Base-by-base conservation (phyloP, 2,888 invertebrate genomes). In the Trichopria drosophilae region DNA sequence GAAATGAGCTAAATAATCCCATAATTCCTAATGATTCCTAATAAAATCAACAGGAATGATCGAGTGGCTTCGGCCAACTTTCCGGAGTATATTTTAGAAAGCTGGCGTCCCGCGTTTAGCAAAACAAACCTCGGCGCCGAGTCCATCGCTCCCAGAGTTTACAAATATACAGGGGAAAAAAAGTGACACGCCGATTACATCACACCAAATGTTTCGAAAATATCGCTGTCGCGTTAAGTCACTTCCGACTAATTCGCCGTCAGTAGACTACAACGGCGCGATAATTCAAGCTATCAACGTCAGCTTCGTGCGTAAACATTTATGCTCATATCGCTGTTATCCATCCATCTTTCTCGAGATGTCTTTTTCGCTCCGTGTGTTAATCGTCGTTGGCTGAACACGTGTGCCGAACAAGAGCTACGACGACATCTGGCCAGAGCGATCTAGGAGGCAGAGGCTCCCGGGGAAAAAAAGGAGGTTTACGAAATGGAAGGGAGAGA, bases 201-300 rank as follows among this genome's bases (percentile, higher is more conserved):
- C 41, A 44, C 15, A 12, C 20, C 36, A 53, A 48, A n/a, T n/a
- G n/a, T n/a, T n/a, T n/a, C n/a, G n/a, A n/a, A n/a, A n/a, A n/a
- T n/a, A n/a, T n/a, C n/a, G n/a, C n/a, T n/a, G n/a, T n/a, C n/a
- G n/a, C n/a, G n/a, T n/a, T n/a, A n/a, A n/a, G 44, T 47, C 29
- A 48, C 41, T 37, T 34, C 40, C 45, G 24, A 24, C 50, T 12
- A 23, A 26, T 26, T 20, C 3, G 20, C n/a, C 22, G 10, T 10
- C 28, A 23, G n/a, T 36, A 19, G 7, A 36, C 20, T 1, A 16
- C 41, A 7, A 13, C 3, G 10, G 18, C 3, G 58, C 57, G 63
- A 67, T 67, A 69, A 63, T 62, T 57, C 54, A 56, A 57, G 56
- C 60, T 61, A 67, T 63, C 61, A 63, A 53, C 57, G 59, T 60